Conservation (phyloP, 2,888 invertebrate species). For the Marronus borbonicus region DNA sequence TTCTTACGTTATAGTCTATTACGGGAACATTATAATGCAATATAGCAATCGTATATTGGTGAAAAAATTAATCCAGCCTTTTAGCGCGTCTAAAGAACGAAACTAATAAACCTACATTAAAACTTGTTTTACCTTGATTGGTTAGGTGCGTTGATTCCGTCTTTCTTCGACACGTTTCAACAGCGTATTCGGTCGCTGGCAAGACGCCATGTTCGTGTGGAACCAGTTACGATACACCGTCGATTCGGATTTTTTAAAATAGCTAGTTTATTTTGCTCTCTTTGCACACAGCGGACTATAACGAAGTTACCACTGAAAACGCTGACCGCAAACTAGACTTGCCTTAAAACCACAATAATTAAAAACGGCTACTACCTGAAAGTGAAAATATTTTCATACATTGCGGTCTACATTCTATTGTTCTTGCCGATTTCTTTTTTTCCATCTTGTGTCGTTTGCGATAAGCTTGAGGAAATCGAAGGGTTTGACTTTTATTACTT, state of each 20-base stretch:
- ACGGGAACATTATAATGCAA: background rate
- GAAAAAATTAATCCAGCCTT: conserved; percentile 17
- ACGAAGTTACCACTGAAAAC: conserved; percentile 36
- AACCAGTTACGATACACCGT: conserved; percentile 38
- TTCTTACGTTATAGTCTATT: background rate
- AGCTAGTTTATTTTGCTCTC: conserved; percentile 31
- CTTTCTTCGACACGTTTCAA: conserved; percentile 14
- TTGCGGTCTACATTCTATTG: conserved; percentile 40
- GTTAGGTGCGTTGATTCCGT: background rate
- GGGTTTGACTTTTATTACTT: conserved; percentile 57
- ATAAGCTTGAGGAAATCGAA: conserved; percentile 45
- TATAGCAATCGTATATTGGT: background rate
- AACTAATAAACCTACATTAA: conserved; percentile 37
- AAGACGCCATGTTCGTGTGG: conserved; percentile 42
- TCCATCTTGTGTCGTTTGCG: conserved; percentile 23
- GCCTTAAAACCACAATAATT: conserved; percentile 41
- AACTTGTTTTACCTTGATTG: conserved; percentile 45
- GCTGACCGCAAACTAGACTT: conserved; percentile 40
- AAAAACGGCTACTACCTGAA: conserved; percentile 60
- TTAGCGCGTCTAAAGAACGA: conserved; percentile 13
- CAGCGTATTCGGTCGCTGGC: conserved; percentile 1
- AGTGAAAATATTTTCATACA: conserved; percentile 61
- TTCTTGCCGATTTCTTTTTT: conserved; percentile 52
- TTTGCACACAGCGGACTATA: conserved; percentile 9
- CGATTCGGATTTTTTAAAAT: conserved; percentile 13